Conservation (phyloP, 1,140 invertebrate genomes). For the Euura saliciscinereae region DNA sequence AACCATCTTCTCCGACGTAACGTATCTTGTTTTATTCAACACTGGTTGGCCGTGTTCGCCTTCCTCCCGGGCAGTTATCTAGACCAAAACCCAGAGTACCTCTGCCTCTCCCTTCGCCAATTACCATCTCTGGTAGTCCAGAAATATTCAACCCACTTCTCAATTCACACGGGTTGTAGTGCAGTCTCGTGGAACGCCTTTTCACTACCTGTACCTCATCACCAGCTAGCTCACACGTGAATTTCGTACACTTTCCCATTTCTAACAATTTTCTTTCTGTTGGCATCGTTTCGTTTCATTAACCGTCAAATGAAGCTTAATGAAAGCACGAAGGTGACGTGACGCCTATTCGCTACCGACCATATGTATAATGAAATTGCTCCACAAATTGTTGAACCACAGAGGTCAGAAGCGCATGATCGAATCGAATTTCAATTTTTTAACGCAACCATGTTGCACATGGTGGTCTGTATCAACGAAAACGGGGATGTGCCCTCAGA, state of each 20-base stretch:
- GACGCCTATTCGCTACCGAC: background rate
- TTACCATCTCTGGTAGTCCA: background rate
- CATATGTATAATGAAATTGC: background rate
- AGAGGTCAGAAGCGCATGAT: too few species aligned
- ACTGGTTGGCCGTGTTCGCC: background rate
- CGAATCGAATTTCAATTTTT: too few species aligned
- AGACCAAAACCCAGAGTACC: background rate
- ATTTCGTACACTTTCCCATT: background rate
- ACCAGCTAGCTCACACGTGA: too few species aligned
- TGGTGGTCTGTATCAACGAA: background rate
- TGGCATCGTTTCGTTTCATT: background rate
- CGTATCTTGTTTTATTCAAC: slow-evolving; percentile 5
- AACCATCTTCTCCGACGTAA: background rate
- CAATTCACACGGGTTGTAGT: background rate
- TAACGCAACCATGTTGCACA: too few species aligned
- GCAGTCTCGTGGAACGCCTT: background rate
- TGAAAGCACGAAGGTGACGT: background rate
- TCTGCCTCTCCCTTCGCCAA: background rate
- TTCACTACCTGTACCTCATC: background rate
- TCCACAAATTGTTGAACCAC: background rate
- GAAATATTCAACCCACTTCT: background rate
- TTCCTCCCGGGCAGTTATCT: background rate
- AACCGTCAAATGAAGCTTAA: background rate
- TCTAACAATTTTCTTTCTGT: slow-evolving; percentile 1
- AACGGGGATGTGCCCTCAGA: background rate